Base-by-base conservation (phyloP, 2,888 invertebrate species). In the Cactoblastis cactorum region DNA sequence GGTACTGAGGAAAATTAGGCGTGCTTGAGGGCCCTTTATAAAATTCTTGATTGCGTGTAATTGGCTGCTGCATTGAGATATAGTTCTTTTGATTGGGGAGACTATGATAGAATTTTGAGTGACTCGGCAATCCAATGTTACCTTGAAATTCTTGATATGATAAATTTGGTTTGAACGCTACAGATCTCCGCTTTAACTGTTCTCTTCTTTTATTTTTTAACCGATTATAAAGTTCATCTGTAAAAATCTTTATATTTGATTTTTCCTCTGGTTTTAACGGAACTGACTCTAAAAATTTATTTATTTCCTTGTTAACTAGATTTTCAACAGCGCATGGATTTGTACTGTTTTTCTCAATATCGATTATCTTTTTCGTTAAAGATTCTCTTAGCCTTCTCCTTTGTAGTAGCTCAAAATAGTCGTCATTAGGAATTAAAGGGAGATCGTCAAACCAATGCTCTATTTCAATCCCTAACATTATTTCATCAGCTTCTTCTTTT, bases 401-500 rank as follows among this genome's bases (percentile, higher is more conserved):
- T 39, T 69, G 63, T 18, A 71, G 46, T 17, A 59, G 56, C 18
- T 70, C 65, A n/a, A 51, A 28, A 3, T 53, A n/a, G 14, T 65
- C 55, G 15, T 67, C 50, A 22, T 64, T 61, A 53, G 57, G 50
- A 12, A 62, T 19, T 14, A 77, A 28, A 1, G 81, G 79, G 33
- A 85, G 57, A 47, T 79, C 76, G n/a, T 59, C 55, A 54, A 76
- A 69, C 85, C 85, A 86, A 22, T 77, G 67, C 18, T 80, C 78
- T 1, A 86, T 65, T 62, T 84, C 85, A 0, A 69, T 50, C 3
- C 67, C 69, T 14, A 85, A 50, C 14, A 79, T 52, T 45, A 84
- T 76, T 56, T 77, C 73, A 54, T 78, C 71, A 0, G 73, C 77
- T 69, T 83, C 83, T 43, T 75, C 67, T 57, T 58, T 65, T 12